A percentile compares a stretch with the other conserved stretches of the same genome.
phyloP scores from a whole-genome alignment of 2,113 vertebrate genomes.

The Cyprinodon brontotheroides region DNA sequence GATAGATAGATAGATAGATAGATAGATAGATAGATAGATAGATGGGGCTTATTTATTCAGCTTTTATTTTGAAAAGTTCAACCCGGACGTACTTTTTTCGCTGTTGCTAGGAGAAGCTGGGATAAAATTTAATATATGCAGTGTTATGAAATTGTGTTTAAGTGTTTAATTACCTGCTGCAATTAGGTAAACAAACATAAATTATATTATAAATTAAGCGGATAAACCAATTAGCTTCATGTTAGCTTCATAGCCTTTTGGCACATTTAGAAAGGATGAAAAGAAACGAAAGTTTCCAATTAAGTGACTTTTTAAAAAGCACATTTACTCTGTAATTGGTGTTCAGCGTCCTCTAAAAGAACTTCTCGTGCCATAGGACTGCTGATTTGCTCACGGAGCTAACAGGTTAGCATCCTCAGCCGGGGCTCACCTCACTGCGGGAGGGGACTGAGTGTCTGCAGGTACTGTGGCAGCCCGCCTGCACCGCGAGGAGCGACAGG shows the following conservation, averaged over 20 bases:
- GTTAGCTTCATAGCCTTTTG: constrained; percentile 20
- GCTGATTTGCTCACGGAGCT: not conserved
- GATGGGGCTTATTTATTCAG: not conserved
- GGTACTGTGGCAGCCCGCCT: constrained; percentile 62
- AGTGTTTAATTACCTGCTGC: not conserved
- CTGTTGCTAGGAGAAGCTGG: constrained; percentile 32
- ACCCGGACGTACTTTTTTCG: constrained; percentile 14
- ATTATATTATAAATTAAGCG: not conserved
- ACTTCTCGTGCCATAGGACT: not conserved
- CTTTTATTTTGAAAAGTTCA: constrained; percentile 28
- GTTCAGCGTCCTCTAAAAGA: not conserved
- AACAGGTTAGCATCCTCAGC: constrained; percentile 12
- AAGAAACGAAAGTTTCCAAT: not conserved
- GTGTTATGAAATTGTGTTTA: not conserved
- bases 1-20: not conserved
- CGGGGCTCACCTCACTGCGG: constrained; percentile 65
- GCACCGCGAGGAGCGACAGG: constrained; percentile 49
- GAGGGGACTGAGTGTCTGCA: constrained; percentile 73
- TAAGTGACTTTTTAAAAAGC: too few species aligned
- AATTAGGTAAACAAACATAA: not conserved
- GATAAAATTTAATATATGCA: not conserved
- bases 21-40: not conserved
- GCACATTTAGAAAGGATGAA: not conserved
- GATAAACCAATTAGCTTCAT: not conserved
- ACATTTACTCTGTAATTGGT: too few species aligned